Percentiles rank a stretch among this genome's conserved stretches.
Conservation (phyloP, 2,797 vertebrate species). For the Menidia menidia region DNA sequence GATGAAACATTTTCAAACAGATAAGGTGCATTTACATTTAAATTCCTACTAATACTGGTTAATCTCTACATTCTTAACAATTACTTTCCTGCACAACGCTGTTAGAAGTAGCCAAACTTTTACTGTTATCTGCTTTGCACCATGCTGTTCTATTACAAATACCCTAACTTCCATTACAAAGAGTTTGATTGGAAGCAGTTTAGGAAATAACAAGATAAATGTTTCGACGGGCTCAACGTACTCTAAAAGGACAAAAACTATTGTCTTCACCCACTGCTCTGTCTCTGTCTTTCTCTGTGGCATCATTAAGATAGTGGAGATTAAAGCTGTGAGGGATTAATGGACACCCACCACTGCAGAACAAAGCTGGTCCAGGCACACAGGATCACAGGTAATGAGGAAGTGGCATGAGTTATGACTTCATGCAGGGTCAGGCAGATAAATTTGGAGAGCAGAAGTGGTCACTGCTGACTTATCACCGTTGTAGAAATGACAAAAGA, state of each 20-base stretch:
- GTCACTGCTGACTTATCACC: conserved; percentile 65
- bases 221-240: conserved; percentile 50
- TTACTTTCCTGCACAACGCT: background rate
- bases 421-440: conserved; percentile 48
- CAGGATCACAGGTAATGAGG: conserved; percentile 70
- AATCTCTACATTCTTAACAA: too few relatives aligned
- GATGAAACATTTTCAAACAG: too few relatives aligned
- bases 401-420: conserved; percentile 70
- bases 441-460: conserved; percentile 56
- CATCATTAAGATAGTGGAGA: conserved; percentile 71
- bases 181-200: conserved; percentile 41
- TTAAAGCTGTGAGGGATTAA: conserved; percentile 72
- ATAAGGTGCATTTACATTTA: too few relatives aligned
- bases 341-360: conserved; percentile 57
- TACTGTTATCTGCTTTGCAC: conserved; percentile 18
- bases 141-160: conserved; percentile 9
- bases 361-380: conserved; percentile 58
- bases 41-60: too few relatives aligned
- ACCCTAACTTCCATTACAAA: conserved; percentile 21
- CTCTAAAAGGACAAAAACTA: conserved; percentile 65
- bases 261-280: conserved; percentile 51
- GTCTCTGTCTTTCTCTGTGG: conserved; percentile 61
- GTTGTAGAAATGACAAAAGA: conserved; percentile 45
- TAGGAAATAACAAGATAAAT: conserved; percentile 52
- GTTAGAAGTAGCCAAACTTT: background rate